Conservation (phyloP, 64 coral and sea anemone genomes). For the Pocillopora verrucosa region DNA sequence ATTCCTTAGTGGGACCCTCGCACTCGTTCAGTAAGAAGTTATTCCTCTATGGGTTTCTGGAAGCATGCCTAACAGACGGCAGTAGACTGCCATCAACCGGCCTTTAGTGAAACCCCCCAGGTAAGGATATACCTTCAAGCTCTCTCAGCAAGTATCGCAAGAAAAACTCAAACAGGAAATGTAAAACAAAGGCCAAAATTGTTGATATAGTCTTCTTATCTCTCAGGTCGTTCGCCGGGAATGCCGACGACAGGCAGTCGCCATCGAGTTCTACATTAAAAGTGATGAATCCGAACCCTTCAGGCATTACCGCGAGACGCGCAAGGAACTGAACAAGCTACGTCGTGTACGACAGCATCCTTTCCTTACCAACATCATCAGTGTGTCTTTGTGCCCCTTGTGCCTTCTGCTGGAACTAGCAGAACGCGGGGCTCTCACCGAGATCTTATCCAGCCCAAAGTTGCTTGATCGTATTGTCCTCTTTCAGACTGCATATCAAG, state of each 20-base stretch:
- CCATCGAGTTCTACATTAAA: constrained; percentile 77
- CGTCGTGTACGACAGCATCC: constrained; percentile 90
- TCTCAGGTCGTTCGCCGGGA: constrained; percentile 62
- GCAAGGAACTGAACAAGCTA: constrained; percentile 89
- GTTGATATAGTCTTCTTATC: background rate
- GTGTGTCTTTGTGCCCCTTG: constrained; percentile 83
- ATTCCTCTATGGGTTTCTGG: constrained; percentile 78
- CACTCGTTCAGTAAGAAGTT: too few species aligned
- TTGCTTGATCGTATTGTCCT: constrained; percentile 67
- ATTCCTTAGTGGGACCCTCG: too few species aligned
- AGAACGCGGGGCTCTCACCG: constrained; percentile 69
- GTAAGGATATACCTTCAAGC: too few species aligned
- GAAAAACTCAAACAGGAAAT: too few species aligned
- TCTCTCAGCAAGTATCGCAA: too few species aligned
- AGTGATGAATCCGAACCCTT: constrained; percentile 63
- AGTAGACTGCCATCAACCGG: too few species aligned
- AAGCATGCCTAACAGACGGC: too few species aligned
- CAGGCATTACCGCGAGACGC: constrained; percentile 80
- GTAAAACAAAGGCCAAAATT: background rate
- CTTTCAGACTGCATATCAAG: constrained; percentile 88
- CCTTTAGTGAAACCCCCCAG: too few species aligned
- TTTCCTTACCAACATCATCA: constrained; percentile 86
- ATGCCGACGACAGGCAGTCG: constrained; percentile 72
- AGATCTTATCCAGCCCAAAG: constrained; percentile 40
- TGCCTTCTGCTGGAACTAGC: constrained; percentile 92